Base-by-base conservation (phyloP, 2,888 invertebrate species). In the Pantelozetes paolii region DNA sequence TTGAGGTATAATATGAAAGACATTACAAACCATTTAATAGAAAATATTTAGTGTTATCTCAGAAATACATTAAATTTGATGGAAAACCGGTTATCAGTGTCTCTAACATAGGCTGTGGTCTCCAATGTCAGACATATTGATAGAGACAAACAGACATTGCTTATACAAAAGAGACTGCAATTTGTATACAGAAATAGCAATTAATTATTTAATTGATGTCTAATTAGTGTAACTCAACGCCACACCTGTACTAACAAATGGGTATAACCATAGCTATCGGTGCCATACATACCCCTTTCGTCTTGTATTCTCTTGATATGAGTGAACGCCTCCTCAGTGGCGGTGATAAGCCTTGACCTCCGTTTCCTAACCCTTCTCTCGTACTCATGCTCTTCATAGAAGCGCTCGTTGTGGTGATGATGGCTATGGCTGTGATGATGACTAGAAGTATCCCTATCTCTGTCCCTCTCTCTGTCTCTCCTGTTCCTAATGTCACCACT, bases 361-460 rank as follows among this genome's bases (percentile, higher is more conserved):
- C 97, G 86, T 83, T 97, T 97, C 80, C 92, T 88, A 74, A 97
- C 94, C 74, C 96, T 86, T 5, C 95, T 85, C 81, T 95, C 95
- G 79, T 95, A 94, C 83, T 99, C 98, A 80, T 95, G 92, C 83
- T 99, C 98, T 82, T 98, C 97, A 83, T 98, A 96, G 84, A 98
- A 96, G 45, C 94, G 79, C 84, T 98, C 98, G 84, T 97, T 97
- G 85, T 97, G 97, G 77, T 93, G 91, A 0, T 73, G 75, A 64
- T 75, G 73, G 62, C 69, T 70, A 20, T 70, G 70, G 62, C 69
- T 70, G 28, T 70, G 70, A 57, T 74, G 74, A 71, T 71, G 71
- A 71, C 71, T 72, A 71, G 71, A 40, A 23, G 71, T 28, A 79
- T 92, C 91, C 78, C 95, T 88, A 36, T 94, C 73, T 30, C 73